Evolutionary conservation across 2,888 invertebrate species (phyloP).

Genomic region (Didymodactylos carnosus): DNA sequence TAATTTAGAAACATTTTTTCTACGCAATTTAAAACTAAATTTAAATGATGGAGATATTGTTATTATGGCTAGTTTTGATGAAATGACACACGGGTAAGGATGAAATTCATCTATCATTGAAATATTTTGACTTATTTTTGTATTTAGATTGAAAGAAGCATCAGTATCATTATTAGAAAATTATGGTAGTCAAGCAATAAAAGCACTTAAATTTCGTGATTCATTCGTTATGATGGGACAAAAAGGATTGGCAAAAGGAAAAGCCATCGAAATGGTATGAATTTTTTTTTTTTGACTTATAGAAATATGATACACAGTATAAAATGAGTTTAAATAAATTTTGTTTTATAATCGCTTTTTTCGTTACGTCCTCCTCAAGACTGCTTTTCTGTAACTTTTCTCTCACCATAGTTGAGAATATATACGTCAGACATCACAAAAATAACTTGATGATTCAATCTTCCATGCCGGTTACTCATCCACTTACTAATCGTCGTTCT

Average conservation of each 20-base stretch:
- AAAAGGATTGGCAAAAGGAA: constrained; percentile 23
- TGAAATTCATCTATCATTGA: not conserved
- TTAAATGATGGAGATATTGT: constrained; percentile 22
- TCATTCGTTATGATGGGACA: constrained; percentile 31
- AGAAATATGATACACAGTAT: too few relatives aligned
- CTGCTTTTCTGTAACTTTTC: too few relatives aligned
- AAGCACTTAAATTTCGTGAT: constrained; percentile 25
- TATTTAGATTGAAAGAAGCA: constrained; percentile 24
- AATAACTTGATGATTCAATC: too few relatives aligned
- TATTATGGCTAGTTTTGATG: constrained; percentile 28
- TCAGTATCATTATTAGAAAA: constrained; percentile 23
- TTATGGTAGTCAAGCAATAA: constrained; percentile 25
- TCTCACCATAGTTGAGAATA: too few relatives aligned
- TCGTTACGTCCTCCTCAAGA: too few relatives aligned
- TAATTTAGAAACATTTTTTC: constrained; percentile 22
- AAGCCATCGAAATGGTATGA: constrained; percentile 28
- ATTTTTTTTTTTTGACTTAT: not conserved
- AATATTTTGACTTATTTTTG: not conserved
- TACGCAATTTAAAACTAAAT: constrained; percentile 23
- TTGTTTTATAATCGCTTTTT: too few relatives aligned
- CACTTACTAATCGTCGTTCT: too few relatives aligned
- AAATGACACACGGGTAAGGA: constrained; percentile 24
- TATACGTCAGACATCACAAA: too few relatives aligned
- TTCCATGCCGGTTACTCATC: too few relatives aligned
- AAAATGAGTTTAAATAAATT: too few relatives aligned